Evolutionary conservation across 2,888 invertebrate genomes (phyloP).

Genomic region (Mesochorus sp.): DNA sequence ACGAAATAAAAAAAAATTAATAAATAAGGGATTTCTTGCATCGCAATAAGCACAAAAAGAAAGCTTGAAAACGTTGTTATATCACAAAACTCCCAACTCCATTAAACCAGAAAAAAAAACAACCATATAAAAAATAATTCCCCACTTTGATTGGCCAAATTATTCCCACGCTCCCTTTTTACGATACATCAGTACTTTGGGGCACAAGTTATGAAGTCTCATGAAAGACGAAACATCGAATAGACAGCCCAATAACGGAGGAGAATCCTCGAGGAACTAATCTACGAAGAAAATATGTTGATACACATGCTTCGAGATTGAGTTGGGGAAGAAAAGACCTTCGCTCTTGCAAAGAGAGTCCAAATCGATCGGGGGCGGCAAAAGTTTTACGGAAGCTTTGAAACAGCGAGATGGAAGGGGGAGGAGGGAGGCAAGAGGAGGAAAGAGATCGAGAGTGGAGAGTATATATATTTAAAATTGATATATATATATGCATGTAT

Average conservation of each 20-base stretch:
- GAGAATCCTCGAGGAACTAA: slow-evolving; percentile 22
- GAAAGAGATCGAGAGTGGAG: background rate
- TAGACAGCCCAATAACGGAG: background rate
- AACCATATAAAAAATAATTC: too few relatives aligned
- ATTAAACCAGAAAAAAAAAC: too few relatives aligned
- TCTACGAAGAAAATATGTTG: slow-evolving; percentile 16
- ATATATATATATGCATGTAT: background rate
- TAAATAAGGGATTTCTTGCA: too few relatives aligned
- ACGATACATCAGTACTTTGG: background rate
- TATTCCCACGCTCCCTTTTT: too few relatives aligned
- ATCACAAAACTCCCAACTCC: too few relatives aligned
- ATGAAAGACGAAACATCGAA: background rate
- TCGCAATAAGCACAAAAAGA: too few relatives aligned
- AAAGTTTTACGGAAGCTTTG: background rate
- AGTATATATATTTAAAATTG: background rate
- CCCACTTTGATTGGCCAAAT: too few relatives aligned
- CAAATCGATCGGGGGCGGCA: background rate
- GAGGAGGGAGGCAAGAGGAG: background rate
- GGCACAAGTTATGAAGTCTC: background rate
- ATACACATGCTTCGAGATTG: background rate
- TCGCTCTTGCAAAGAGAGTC: background rate
- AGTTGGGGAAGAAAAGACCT: background rate
- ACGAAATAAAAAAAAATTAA: too few relatives aligned
- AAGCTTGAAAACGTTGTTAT: too few relatives aligned
- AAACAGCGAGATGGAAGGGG: background rate